Evolutionary conservation across 2,888 invertebrate species (phyloP).

Genomic region (Lumbricus terrestris): DNA sequence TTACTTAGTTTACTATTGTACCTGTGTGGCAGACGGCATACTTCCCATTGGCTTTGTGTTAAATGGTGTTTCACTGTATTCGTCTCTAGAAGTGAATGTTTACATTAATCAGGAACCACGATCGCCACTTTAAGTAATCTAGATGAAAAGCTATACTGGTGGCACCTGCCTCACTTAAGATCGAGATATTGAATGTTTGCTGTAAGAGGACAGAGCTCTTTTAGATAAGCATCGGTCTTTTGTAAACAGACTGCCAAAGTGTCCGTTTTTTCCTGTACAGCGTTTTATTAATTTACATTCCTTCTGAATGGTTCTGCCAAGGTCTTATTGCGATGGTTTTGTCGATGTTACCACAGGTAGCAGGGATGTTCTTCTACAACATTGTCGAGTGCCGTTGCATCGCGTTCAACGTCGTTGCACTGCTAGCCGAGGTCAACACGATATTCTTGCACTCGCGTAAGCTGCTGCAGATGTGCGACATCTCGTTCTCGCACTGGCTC

Average conservation of each 20-base stretch:
- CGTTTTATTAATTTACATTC: background rate
- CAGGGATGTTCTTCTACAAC: constrained; percentile 54
- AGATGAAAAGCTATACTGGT: background rate
- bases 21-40: too few relatives aligned
- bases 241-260: background rate
- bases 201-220: background rate
- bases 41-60: too few relatives aligned
- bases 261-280: background rate
- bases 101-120: background rate
- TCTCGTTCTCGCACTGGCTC: constrained; percentile 43
- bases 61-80: too few relatives aligned
- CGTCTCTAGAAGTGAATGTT: background rate
- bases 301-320: background rate
- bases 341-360: constrained; percentile 36
- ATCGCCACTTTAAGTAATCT: background rate
- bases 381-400: constrained; percentile 48
- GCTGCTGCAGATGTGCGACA: constrained; percentile 51
- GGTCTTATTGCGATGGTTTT: too few relatives aligned
- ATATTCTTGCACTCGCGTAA: constrained; percentile 57
- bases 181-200: background rate
- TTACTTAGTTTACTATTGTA: too few relatives aligned
- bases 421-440: constrained; percentile 56
- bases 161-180: background rate
- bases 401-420: constrained; percentile 52
- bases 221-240: background rate